A percentile compares a stretch with the other conserved stretches of the same genome.
These are phyloP conservation scores for Hydractinia echinata DNA, from an alignment of 30 jellyfish, hydroid and myxozoan genomes.

Conservation along the genomic window DNA sequence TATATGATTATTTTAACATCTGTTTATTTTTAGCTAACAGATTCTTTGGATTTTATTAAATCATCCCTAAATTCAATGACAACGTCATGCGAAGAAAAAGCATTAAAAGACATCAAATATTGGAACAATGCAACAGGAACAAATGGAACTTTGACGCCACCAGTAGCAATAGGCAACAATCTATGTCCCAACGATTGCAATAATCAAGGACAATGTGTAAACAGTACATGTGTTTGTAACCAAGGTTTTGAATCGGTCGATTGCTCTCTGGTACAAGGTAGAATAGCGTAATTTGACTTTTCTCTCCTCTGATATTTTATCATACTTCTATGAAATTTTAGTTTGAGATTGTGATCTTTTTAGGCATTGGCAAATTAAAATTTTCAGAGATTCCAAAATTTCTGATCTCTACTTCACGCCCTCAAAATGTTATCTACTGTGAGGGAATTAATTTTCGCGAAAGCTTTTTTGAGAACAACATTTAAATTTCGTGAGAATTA, in stretches of 20 bases:
- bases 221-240: slow-evolving; percentile 64
- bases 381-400: background rate
- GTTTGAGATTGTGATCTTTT: slow-evolving; percentile 22
- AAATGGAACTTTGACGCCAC: slow-evolving; percentile 61
- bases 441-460: too few relatives aligned
- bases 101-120: slow-evolving; percentile 38
- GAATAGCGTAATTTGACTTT: slow-evolving; percentile 12
- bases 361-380: background rate
- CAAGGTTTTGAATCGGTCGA: slow-evolving; percentile 54
- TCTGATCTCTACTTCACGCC: background rate
- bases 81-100: slow-evolving; percentile 54
- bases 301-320: background rate
- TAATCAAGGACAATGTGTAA: slow-evolving; percentile 57
- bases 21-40: background rate
- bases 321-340: background rate
- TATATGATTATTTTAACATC: background rate
- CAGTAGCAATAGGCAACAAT: slow-evolving; percentile 42
- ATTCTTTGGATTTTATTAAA: background rate
- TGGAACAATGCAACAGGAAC: slow-evolving; percentile 43
- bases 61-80: slow-evolving; percentile 55
- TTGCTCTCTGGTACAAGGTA: slow-evolving; percentile 46
- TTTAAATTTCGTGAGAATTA: too few relatives aligned
- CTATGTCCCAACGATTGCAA: slow-evolving; percentile 70
- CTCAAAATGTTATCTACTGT: background rate
- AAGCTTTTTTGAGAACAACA: too few relatives aligned